Evolutionary conservation across 1,140 invertebrate species (phyloP).

Genomic region (Helicoverpa zea): DNA sequence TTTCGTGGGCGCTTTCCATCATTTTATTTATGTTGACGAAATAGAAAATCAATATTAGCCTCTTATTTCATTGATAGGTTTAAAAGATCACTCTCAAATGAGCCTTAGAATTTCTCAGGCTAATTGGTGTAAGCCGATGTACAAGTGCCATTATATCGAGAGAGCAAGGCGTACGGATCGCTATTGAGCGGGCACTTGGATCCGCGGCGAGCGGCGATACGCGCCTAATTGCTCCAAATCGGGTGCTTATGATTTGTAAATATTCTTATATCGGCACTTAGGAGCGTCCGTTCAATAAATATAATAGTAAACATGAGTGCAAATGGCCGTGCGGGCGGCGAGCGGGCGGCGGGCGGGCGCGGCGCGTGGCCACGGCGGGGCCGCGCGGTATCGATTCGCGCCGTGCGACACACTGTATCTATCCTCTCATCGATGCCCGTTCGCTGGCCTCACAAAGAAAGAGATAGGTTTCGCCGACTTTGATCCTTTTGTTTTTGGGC

Average conservation of each 20-base stretch:
- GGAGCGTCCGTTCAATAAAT: conserved; percentile 84
- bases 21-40: too few species aligned
- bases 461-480: conserved; percentile 86
- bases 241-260: conserved; percentile 74
- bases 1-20: too few species aligned
- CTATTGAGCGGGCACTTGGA: background rate
- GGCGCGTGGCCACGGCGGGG: conserved; percentile 56
- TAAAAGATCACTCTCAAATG: conserved; percentile 17
- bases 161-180: background rate
- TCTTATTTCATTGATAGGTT: background rate
- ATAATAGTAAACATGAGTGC: conserved; percentile 86
- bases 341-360: conserved; percentile 53
- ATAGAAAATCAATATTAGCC: too few species aligned
- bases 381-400: conserved; percentile 81
- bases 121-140: conserved; percentile 25
- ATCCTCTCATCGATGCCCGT: conserved; percentile 85
- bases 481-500: conserved; percentile 87
- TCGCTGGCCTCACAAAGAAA: conserved; percentile 85
- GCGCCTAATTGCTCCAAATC: conserved; percentile 62
- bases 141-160: conserved; percentile 20
- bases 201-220: conserved; percentile 44
- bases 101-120: background rate
- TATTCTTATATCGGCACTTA: conserved; percentile 81
- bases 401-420: conserved; percentile 85
- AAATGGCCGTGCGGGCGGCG: conserved; percentile 78